Evolutionary conservation across 2,113 vertebrate genomes (phyloP), one percentile per base, ranked within the genome.

Genomic region (Irena cyanogastra): DNA sequence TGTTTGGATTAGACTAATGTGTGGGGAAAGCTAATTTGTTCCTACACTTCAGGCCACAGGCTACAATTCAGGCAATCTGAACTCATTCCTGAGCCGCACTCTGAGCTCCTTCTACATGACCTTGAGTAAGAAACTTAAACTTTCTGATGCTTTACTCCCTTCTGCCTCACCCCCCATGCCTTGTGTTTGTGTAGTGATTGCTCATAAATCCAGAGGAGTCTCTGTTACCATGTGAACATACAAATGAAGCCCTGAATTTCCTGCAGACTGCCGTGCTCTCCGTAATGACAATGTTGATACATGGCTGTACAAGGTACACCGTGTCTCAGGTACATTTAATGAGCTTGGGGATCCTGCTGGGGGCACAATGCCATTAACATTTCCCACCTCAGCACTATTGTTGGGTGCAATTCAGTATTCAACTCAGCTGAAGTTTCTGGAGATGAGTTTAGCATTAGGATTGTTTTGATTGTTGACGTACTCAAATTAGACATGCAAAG

Each of bases 1-100:
- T 54, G 42, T 89, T 93, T 84, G 91, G 52, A 76, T 95, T 94
- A 93, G 77, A 44, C 84, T 94, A 78, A 93, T 83, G 12, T 44
- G 63, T 41, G 19, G 10, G 65, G 93, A 94, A 93, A 79, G 60
- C 53, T 93, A 53, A 76, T 91, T 89, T 95, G 78, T 87, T 94
- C 45, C 41, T 91, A 31, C 57, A 64, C 81, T 85, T 90, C 39
- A 77, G 50, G 56, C 77, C 66, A 87, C 9, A 10, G 78, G 59
- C 26, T 69, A 72, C 70, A 82, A 93, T 65, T 94, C 57, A 66
- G 78, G 78, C 66, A 72, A 70, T 83, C 66, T 83, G 78, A 88
- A 71, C 56, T 87, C 65, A 72, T 89, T 91, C 61, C 81, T 89
- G 83, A 87, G 13, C 56, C 1, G 0, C 20, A 6, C 39, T 91